Evolutionary conservation across 23 tunicate species (phyloP), one percentile per base, ranked within the genome.

Genomic region (Halocynthia roretzi): DNA sequence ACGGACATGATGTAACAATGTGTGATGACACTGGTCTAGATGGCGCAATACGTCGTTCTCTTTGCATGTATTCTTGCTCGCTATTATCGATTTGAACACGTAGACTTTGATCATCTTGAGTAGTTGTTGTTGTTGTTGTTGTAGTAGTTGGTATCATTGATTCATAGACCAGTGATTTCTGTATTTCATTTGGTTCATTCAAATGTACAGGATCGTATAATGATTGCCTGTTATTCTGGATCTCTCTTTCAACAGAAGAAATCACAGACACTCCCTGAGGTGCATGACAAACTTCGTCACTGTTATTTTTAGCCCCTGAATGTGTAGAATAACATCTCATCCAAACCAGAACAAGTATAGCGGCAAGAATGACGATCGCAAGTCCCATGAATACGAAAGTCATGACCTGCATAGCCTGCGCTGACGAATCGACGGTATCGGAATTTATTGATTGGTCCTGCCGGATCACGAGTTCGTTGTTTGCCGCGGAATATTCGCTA

Each of bases 401-500:
- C 78, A 74, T 50, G 71, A 67, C 70, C 31, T 65, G 70, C 70
- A 65, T 65, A 9, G 70, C 70, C 31, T 65, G 15, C 9, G 70
- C 70, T 9, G 70, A 65, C 31, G 70, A 5, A 65, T 65, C 70
- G 31, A 48, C 19, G 19, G 6, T 15, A 65, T 11, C 70, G 19
- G 70, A 65, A 15, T 65, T 48, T 8, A 40, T 40, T 65, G 22
- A 5, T 8, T 20, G 48, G 5, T 65, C 70, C 5, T 65, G 70
- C n/a, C 70, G 70, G 19, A 65, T 65, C n/a, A 65, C 48, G 70
- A 65, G 70, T 65, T 65, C 70, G 70, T 65, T 65, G 70, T 65
- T 65, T 0, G 70, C 22, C 10, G 70, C 70, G 2, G 70, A 65
- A 6, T 65, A 65, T 71, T 71, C 56, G 44, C 56, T 54, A 15